phyloP scores from a whole-genome alignment of 1,140 invertebrate species.

The Trichonephila clavipes region DNA sequence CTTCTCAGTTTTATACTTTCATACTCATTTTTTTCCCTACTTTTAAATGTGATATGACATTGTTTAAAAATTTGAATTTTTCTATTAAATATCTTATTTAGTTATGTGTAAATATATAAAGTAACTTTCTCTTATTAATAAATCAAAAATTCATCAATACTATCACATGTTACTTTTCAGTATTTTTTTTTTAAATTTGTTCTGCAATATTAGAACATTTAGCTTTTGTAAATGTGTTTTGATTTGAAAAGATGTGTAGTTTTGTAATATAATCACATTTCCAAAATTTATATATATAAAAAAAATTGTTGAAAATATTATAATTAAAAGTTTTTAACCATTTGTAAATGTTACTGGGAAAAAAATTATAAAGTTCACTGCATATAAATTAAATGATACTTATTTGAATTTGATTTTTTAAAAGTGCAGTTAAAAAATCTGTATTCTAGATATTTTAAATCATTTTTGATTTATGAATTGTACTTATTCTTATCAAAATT shows the following conservation, averaged over 20 bases:
- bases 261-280: neutral
- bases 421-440: no score
- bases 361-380: neutral
- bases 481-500: no score
- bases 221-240: neutral
- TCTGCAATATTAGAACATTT: neutral
- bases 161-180: neutral
- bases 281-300: neutral
- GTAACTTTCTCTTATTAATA: neutral
- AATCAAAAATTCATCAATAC: neutral
- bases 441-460: no score
- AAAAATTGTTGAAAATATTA: neutral
- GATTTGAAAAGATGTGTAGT: neutral
- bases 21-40: slow-evolving; percentile 42
- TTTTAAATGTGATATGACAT: slow-evolving; percentile 48
- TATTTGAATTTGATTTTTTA: no score
- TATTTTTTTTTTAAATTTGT: neutral
- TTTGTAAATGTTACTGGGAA: neutral
- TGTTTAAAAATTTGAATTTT: slow-evolving; percentile 41
- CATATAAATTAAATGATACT: neutral
- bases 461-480: no score
- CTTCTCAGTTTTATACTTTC: slow-evolving; percentile 59
- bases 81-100: slow-evolving; percentile 3
- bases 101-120: slow-evolving; percentile 15
- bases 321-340: neutral